Conservation (phyloP, 2,113 vertebrate species). For the Nothocercus julius region DNA sequence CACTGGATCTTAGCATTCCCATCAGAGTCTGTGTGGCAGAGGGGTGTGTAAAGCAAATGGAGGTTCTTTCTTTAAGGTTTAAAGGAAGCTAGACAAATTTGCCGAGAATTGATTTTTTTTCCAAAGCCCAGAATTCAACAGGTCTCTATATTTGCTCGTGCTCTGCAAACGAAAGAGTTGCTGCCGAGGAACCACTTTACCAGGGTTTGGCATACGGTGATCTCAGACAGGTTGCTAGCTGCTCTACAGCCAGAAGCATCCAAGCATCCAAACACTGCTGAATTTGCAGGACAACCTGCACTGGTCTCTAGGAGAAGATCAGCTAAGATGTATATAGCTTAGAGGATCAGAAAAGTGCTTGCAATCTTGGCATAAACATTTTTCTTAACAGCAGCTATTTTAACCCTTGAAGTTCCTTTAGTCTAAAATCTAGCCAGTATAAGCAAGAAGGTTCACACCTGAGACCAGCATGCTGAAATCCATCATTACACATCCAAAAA, state of each 20-base stretch:
- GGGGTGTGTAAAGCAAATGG: background rate
- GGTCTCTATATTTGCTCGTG: background rate
- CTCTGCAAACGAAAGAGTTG: background rate
- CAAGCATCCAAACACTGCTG: background rate
- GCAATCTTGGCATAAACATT: background rate
- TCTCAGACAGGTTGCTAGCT: background rate
- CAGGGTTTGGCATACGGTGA: background rate
- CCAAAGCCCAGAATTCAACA: background rate
- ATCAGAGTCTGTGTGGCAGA: background rate
- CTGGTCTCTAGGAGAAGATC: background rate
- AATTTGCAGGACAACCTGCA: background rate
- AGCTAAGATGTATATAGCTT: background rate
- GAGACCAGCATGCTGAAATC: background rate
- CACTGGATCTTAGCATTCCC: background rate
- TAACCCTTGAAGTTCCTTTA: background rate
- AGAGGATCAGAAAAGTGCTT: background rate
- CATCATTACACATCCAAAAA: background rate
- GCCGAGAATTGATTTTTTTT: background rate
- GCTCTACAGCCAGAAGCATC: background rate
- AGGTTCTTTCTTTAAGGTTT: background rate
- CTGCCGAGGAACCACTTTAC: background rate
- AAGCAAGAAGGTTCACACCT: background rate
- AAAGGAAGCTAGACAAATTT: background rate
- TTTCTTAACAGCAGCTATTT: background rate
- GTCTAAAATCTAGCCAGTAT: background rate